Conservation (phyloP, 2,113 vertebrate genomes). For the Sakesphorus luctuosus region DNA sequence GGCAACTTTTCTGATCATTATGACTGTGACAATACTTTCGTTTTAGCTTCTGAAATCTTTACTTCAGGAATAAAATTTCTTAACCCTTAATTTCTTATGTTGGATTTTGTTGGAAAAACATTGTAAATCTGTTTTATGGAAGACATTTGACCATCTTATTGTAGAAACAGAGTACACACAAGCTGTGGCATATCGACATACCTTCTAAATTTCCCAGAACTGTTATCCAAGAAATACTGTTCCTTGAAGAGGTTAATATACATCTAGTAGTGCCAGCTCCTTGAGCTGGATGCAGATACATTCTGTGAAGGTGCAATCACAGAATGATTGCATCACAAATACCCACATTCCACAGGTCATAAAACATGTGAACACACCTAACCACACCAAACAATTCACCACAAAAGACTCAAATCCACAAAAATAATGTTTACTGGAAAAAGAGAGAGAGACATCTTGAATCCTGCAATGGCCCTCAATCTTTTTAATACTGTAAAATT, state of each 20-base stretch:
- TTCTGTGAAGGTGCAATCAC: not conserved
- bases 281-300: not conserved
- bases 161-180: not conserved
- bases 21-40: not conserved
- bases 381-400: not conserved
- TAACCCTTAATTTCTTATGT: not conserved
- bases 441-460: not conserved
- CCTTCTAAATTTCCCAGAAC: not conserved
- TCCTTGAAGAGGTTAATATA: not conserved
- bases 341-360: not conserved
- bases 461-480: not conserved
- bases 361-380: not conserved
- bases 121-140: not conserved
- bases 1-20: not conserved
- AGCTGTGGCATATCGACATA: not conserved
- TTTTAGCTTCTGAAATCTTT: not conserved
- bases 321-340: not conserved
- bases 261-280: not conserved
- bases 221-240: not conserved
- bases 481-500: not conserved
- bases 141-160: not conserved
- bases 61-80: not conserved
- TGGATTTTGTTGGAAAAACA: not conserved
- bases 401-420: not conserved
- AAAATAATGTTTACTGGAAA: not conserved